Evolutionary conservation across 2,797 vertebrate genomes (phyloP), one percentile per base, ranked within the genome.

Genomic region (Pseudochaenichthys georgianus): DNA sequence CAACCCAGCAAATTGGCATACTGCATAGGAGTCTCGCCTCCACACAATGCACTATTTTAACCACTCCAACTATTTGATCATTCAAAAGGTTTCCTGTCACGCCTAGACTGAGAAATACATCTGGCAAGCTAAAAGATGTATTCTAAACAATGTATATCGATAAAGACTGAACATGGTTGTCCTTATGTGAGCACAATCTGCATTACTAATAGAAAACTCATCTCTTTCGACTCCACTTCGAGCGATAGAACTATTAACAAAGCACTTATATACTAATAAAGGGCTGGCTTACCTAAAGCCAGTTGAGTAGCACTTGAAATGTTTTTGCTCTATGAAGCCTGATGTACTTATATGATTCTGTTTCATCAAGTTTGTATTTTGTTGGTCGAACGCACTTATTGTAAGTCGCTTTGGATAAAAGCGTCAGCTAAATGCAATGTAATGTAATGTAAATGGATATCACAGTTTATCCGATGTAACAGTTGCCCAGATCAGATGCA

Each of bases 1-100:
- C 75, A 59, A 70, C 57, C 66, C 31, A 12, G 64, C 69, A 89
- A 85, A 90, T 48, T 78, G 80, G 62, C 46, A 69, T 28, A 65
- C 57, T 66, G 73, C 70, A 81, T 13, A 28, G 68, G 41, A 72
- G 67, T 73, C 75, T 70, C 1, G 13, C 62, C 38, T 73, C 51
- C n/a, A 43, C 59, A 70, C 80, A 71, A 80, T 60, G 60, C 47
- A n/a, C 63, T 65, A 82, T 71, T 71, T 31, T 61, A 83, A 80
- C 50, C 28, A 62, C 15, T 57, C 45, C 64, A 61, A 66, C 50
- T 57, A 70, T 63, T 79, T 62, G 3, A 69, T 54, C 13, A 63
- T 70, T 74, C 12, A 15, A 72, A 63, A 64, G 59, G 16, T 23
- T 74, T 73, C 28, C 31, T 13, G 53, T 50, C 69, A 70, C 9